These are phyloP conservation scores for Melolontha melolontha DNA, from an alignment of 2,888 invertebrate species.

Conservation along the genomic window DNA sequence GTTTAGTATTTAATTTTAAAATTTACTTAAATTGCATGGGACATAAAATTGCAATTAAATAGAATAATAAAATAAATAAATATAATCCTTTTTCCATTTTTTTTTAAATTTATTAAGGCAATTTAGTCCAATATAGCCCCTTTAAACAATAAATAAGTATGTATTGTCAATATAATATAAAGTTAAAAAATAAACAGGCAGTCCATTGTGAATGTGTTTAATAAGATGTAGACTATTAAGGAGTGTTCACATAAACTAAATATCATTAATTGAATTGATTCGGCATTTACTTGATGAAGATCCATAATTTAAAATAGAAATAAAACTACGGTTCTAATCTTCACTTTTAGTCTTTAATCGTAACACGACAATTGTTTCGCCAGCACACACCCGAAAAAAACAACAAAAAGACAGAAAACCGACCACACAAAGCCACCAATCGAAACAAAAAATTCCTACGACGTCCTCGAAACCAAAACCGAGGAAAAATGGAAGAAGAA, in stretches of 20 bases:
- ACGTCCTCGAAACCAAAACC: too few relatives aligned
- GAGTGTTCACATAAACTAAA: conserved; percentile 26
- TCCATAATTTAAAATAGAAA: too few relatives aligned
- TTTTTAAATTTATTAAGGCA: neutral
- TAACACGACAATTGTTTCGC: too few relatives aligned
- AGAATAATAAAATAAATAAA: too few relatives aligned
- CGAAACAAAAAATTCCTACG: too few relatives aligned
- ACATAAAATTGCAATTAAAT: neutral
- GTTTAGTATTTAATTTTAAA: neutral
- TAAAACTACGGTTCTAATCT: too few relatives aligned
- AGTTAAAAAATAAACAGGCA: conserved; percentile 4
- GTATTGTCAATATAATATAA: neutral
- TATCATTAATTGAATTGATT: conserved; percentile 6
- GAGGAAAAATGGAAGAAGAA: too few relatives aligned
- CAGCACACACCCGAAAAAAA: too few relatives aligned
- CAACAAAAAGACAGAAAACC: too few relatives aligned
- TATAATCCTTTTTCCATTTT: neutral
- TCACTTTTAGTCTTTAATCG: too few relatives aligned
- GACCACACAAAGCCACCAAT: too few relatives aligned
- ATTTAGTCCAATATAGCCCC: neutral
- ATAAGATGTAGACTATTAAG: conserved; percentile 36
- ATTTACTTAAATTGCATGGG: neutral
- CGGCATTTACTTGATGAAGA: too few relatives aligned
- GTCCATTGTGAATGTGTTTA: conserved; percentile 26
- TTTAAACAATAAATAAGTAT: neutral